Evolutionary conservation across 2,797 vertebrate species (phyloP).

Genomic region (Notolabrus celidotus): DNA sequence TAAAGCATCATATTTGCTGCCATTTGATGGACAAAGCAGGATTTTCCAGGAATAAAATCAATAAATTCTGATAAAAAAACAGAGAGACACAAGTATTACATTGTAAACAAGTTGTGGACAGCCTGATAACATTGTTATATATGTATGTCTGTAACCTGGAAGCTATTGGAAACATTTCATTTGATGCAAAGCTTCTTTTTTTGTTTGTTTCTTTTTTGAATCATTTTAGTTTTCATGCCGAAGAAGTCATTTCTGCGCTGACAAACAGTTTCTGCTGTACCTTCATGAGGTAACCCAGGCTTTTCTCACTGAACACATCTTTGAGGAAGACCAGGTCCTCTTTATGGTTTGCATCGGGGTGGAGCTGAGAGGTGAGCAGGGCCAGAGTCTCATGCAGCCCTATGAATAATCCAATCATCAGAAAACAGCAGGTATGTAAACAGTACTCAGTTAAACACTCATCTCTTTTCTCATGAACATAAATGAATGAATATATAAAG

Average conservation of each 20-base stretch:
- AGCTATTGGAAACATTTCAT: too few species aligned
- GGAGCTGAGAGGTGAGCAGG: constrained; percentile 92
- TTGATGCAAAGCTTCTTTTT: too few species aligned
- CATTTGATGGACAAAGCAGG: neutral
- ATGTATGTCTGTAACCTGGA: too few species aligned
- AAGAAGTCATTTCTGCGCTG: neutral
- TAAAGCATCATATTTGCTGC: neutral
- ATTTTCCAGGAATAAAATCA: neutral
- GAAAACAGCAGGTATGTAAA: neutral
- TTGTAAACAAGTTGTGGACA: neutral
- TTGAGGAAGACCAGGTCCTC: constrained; percentile 93
- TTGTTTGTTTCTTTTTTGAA: too few species aligned
- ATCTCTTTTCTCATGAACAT: neutral
- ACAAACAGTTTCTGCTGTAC: constrained; percentile 66
- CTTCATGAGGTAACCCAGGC: constrained; percentile 93
- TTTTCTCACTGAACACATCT: constrained; percentile 93
- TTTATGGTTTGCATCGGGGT: constrained; percentile 92
- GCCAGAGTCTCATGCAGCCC: constrained; percentile 95
- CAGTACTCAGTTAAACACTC: neutral
- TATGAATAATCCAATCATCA: constrained; percentile 47
- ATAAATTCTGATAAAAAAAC: neutral
- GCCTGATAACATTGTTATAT: neutral
- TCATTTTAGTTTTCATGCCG: too few species aligned
- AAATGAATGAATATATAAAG: neutral
- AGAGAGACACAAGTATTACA: neutral